These are phyloP conservation scores for Mythimna lalbum DNA, from an alignment of 2,888 invertebrate species.

Conservation along the genomic window DNA sequence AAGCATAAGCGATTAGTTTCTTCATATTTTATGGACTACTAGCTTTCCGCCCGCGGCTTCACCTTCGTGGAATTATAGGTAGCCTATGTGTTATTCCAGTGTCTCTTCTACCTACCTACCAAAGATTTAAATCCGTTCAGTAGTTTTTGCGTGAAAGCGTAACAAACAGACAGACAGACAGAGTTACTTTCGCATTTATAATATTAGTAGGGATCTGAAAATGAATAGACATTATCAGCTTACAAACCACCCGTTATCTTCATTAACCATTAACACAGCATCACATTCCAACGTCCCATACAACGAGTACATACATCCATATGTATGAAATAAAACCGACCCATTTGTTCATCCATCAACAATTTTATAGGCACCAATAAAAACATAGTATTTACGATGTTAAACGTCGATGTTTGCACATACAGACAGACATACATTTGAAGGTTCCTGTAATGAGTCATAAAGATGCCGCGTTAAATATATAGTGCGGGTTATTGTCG, in stretches of 20 bases:
- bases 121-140: too few species aligned
- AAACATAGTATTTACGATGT: slow-evolving; percentile 76
- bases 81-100: too few species aligned
- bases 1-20: not conserved
- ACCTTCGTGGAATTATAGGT: too few species aligned
- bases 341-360: slow-evolving; percentile 72
- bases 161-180: too few species aligned
- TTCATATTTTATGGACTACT: not conserved
- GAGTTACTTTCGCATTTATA: too few species aligned
- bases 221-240: too few species aligned
- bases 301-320: slow-evolving; percentile 31
- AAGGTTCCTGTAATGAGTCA: slow-evolving; percentile 76
- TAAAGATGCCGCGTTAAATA: slow-evolving; percentile 72
- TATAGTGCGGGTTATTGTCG: slow-evolving; percentile 69
- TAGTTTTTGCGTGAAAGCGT: too few species aligned
- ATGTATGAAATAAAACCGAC: slow-evolving; percentile 58
- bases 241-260: slow-evolving; percentile 15
- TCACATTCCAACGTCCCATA: slow-evolving; percentile 34
- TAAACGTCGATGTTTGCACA: slow-evolving; percentile 78
- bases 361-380: slow-evolving; percentile 79
- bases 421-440: slow-evolving; percentile 73
- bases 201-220: too few species aligned
- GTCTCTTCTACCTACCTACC: too few species aligned
- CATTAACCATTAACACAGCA: slow-evolving; percentile 4
- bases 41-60: too few species aligned